A percentile compares a stretch with the other conserved stretches of the same genome.
Evolutionary conservation across 2,888 invertebrate genomes (phyloP).

Genomic region (Cosmorhoe ocellata): DNA sequence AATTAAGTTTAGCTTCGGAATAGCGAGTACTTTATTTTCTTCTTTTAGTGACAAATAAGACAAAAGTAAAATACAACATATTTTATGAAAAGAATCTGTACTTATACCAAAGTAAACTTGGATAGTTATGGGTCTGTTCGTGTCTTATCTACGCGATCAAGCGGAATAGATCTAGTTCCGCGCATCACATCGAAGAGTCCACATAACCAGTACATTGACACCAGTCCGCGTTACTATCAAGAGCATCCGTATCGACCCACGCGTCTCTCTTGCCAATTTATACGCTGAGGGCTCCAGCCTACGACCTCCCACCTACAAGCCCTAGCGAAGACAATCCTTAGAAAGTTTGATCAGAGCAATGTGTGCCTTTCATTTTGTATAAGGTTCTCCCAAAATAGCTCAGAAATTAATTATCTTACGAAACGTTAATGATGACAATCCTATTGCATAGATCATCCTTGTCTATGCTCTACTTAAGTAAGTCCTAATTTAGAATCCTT

Average conservation of each 20-base stretch:
- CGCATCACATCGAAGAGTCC: conserved; percentile 5
- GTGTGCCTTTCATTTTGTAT: neutral
- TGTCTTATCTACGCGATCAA: conserved; percentile 12
- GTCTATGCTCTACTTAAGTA: too few species aligned
- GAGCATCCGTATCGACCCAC: conserved; percentile 68
- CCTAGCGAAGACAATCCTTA: conserved; percentile 31
- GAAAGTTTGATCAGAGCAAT: conserved; percentile 7
- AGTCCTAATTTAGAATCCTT: too few species aligned
- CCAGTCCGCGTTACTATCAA: conserved; percentile 55
- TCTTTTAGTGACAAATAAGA: too few species aligned
- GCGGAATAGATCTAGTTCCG: conserved; percentile 7
- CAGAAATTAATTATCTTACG: too few species aligned
- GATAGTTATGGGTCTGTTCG: neutral
- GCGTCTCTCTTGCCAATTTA: conserved; percentile 65
- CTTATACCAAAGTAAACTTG: neutral
- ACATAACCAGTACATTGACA: conserved; percentile 60
- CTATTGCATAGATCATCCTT: too few species aligned
- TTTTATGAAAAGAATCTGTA: neutral
- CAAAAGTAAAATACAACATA: too few species aligned
- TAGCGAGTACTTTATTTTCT: too few species aligned
- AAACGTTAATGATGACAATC: too few species aligned
- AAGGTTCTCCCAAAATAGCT: too few species aligned
- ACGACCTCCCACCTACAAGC: conserved; percentile 61
- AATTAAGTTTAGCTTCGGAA: too few species aligned
- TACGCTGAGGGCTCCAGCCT: conserved; percentile 50